Percentiles rank a stretch among this genome's conserved stretches.
These are phyloP conservation scores for Xenopus laevis DNA, from an alignment of 2,113 vertebrate species.

Conservation along the genomic window DNA sequence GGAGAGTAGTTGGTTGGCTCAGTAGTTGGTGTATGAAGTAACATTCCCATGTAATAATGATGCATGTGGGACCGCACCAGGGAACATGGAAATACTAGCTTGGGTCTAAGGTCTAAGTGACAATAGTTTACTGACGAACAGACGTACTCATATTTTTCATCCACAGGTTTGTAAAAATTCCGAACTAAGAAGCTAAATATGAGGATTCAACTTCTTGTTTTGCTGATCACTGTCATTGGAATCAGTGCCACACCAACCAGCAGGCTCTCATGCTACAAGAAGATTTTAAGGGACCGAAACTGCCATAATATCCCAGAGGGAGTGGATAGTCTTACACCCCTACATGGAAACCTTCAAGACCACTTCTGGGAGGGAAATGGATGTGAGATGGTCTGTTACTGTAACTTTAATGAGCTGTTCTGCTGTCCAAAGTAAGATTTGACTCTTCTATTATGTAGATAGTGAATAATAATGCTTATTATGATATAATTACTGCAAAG, in stretches of 20 bases:
- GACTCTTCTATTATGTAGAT: no score
- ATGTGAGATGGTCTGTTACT: conserved; percentile 76
- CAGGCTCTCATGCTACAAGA: conserved; percentile 68
- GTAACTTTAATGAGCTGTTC: conserved; percentile 69
- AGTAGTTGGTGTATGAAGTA: no score
- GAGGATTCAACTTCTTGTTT: conserved; percentile 51
- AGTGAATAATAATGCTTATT: not conserved
- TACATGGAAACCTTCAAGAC: conserved; percentile 51
- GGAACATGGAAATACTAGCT: no score
- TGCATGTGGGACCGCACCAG: no score
- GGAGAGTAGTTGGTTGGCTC: no score
- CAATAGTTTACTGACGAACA: no score
- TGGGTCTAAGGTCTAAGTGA: no score
- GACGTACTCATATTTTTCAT: no score
- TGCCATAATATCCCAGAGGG: conserved; percentile 63
- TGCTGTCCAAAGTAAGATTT: conserved; percentile 78
- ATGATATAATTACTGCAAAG: not conserved
- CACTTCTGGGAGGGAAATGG: conserved; percentile 71
- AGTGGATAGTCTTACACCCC: conserved; percentile 51
- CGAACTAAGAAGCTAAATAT: not conserved
- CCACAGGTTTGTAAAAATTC: no score
- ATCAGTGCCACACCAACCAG: conserved; percentile 48
- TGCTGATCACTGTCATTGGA: conserved; percentile 57
- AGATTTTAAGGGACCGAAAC: conserved; percentile 55
- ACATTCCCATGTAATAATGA: no score